Conservation (phyloP, 2,888 invertebrate genomes). For the Drosophila rubida region DNA sequence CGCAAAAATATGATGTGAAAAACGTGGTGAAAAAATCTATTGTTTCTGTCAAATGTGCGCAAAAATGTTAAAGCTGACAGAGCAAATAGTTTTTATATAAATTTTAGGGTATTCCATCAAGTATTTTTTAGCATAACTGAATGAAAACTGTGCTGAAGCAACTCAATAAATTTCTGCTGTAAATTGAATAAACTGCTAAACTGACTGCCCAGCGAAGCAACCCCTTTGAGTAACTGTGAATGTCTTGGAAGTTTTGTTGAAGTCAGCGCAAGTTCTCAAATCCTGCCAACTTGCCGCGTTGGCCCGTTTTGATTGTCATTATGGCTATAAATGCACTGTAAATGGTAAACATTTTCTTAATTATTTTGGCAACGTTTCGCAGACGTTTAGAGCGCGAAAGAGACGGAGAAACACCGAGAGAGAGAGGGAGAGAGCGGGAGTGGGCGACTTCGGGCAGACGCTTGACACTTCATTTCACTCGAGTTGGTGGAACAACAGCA, state of each 20-base stretch:
- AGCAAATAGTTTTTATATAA: no score
- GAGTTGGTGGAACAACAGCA: constrained; percentile 46
- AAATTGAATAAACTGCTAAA: no score
- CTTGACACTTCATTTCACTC: constrained; percentile 54
- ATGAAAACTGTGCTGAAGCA: no score
- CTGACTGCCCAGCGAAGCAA: neutral
- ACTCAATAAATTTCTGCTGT: no score
- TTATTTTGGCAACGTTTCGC: constrained; percentile 57
- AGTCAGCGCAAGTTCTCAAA: constrained; percentile 49
- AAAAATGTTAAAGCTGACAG: no score
- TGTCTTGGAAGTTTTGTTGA: constrained; percentile 32
- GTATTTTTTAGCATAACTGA: no score
- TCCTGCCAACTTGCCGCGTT: constrained; percentile 30
- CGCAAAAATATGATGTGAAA: no score
- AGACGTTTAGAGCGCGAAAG: constrained; percentile 10
- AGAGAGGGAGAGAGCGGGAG: neutral
- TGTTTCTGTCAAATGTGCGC: no score
- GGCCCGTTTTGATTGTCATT: constrained; percentile 49
- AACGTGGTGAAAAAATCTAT: no score
- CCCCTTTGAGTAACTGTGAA: neutral
- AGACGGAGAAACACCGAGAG: neutral
- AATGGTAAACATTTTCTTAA: constrained; percentile 72
- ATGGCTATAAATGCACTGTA: constrained; percentile 44
- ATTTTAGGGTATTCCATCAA: no score
- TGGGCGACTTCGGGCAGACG: neutral